These are phyloP conservation scores for Rhynchonema sp. DNA, from an alignment of 2,888 invertebrate species.

Conservation along the genomic window DNA sequence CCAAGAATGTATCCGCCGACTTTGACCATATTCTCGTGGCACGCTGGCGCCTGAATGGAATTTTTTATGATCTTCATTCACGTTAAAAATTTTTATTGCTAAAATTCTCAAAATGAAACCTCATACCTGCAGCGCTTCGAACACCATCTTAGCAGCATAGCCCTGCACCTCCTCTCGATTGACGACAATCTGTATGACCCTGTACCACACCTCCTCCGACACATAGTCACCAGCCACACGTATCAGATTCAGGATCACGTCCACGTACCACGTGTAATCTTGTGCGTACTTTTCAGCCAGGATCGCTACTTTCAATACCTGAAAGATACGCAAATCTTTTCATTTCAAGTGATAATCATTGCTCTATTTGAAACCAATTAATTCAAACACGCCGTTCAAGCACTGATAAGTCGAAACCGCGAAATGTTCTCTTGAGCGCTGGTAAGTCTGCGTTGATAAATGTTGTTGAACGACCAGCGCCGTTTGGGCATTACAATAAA, in stretches of 20 bases:
- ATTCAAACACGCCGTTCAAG: too few species aligned
- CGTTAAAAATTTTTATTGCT: too few species aligned
- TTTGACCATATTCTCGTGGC: conserved; percentile 99
- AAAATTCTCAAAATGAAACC: neutral
- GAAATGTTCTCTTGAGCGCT: too few species aligned
- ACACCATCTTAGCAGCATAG: conserved; percentile 97
- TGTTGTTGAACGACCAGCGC: neutral
- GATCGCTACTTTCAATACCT: conserved; percentile 88
- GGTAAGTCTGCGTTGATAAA: too few species aligned
- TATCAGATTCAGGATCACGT: conserved; percentile 92
- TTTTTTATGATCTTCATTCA: too few species aligned
- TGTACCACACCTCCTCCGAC: conserved; percentile 91
- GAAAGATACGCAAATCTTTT: too few species aligned
- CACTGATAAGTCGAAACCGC: too few species aligned
- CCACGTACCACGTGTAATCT: conserved; percentile 84
- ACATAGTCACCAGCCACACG: conserved; percentile 99
- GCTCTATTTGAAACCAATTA: too few species aligned
- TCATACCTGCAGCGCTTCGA: conserved; percentile 42
- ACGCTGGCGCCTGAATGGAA: conserved; percentile 80
- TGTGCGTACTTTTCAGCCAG: conserved; percentile 97
- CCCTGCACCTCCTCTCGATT: conserved; percentile 98
- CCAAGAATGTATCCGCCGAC: conserved; percentile 97
- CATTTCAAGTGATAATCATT: too few species aligned
- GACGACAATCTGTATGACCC: conserved; percentile 88
- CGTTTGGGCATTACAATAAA: neutral